Evolutionary conservation across 2,888 invertebrate species (phyloP), one percentile per base, ranked within the genome.

Genomic region (Hartigia nigra): DNA sequence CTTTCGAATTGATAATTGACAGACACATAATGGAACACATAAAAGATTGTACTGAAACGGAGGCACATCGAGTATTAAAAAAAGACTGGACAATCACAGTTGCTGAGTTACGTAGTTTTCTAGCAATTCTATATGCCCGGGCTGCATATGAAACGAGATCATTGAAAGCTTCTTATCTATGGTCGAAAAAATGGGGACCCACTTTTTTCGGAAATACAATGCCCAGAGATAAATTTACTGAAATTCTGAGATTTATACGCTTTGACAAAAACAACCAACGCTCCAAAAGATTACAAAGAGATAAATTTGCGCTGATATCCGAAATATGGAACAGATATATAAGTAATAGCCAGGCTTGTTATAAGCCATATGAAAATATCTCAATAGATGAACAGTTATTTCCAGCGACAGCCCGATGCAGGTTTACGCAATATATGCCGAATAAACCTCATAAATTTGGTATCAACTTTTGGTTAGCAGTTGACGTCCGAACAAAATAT

Each of bases 401-500:
- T 77, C 81, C 85, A 23, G 81, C 86, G n/a, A 87, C 87, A 83
- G 82, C 81, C 31, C 82, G 88, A 77, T 89, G 87, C 78, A 82
- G 80, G 78, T 89, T 87, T 84, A 85, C 82, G 12, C 87, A 88
- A 78, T 88, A 87, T 80, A 87, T 89, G 84, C 81, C 84, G 31
- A 87, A 87, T 76, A 89, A 89, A 78, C 80, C 80, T 31, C 70
- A 79, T 76, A 80, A 77, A 75, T 77, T 75, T 72, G 75, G 76
- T 75, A 78, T 75, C 35, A 80, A 79, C 79, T 84, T 82, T 79
- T 82, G 81, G 80, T 76, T 82, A 39, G 75, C 79, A 32, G 76
- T 76, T 69, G 81, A 82, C 77, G 79, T 82, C 77, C n/a, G 77
- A 76, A 79, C 69, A 31, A 81, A 82, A 76, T 85, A 84, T 78